Conservation (phyloP, 2,797 vertebrate genomes). For the Lycodopsis pacificus region DNA sequence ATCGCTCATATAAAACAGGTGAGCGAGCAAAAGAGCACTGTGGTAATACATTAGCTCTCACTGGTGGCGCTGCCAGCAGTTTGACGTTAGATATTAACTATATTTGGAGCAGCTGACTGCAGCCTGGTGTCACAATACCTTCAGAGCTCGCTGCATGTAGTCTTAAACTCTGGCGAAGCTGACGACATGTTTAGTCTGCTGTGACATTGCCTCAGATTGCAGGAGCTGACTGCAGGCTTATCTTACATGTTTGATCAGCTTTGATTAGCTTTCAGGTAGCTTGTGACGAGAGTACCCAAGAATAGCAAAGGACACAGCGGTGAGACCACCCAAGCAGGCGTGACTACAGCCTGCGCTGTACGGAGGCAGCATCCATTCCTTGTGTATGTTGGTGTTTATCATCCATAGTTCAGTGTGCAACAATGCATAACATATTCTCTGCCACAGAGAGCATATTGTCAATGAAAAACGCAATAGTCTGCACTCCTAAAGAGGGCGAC, state of each 20-base stretch:
- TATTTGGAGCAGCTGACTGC: slow-evolving; percentile 31
- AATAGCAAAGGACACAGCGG: slow-evolving; percentile 8
- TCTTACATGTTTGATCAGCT: slow-evolving; percentile 30
- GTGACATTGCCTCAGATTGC: slow-evolving; percentile 20
- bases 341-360: background rate
- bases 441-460: slow-evolving; percentile 1
- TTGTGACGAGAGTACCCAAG: background rate
- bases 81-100: slow-evolving; percentile 49
- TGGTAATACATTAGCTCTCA: slow-evolving; percentile 37
- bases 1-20: slow-evolving; percentile 3
- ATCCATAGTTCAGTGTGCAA: slow-evolving; percentile 18
- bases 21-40: slow-evolving; percentile 5
- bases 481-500: slow-evolving; percentile 30
- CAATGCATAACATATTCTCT: slow-evolving; percentile 5
- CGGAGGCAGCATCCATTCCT: background rate
- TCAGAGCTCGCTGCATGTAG: slow-evolving; percentile 19
- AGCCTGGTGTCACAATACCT: slow-evolving; percentile 28
- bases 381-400: slow-evolving; percentile 1
- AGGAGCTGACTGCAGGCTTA: slow-evolving; percentile 9
- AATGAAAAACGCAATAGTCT: slow-evolving; percentile 29
- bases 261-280: slow-evolving; percentile 37
- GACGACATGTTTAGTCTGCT: slow-evolving; percentile 18
- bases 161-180: slow-evolving; percentile 8
- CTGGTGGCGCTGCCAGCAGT: slow-evolving; percentile 21
- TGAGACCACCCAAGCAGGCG: slow-evolving; percentile 1